phyloP scores from a whole-genome alignment of 2,888 invertebrate species.

The Ochropacha duplaris region DNA sequence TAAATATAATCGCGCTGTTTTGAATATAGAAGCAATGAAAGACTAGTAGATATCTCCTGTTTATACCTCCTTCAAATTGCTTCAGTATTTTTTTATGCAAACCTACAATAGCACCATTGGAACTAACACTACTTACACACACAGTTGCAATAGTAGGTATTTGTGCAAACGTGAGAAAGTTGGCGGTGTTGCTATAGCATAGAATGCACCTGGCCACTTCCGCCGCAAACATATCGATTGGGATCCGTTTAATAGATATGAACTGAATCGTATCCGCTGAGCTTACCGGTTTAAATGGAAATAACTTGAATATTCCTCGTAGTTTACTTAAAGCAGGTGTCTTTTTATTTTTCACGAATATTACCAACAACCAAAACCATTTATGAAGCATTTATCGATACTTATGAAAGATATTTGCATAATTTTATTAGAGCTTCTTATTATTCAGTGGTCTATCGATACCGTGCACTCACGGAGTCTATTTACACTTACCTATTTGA shows the following conservation, averaged over 20 bases:
- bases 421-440: background rate
- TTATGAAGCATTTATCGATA: background rate
- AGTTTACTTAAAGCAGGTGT: background rate
- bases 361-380: background rate
- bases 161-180: constrained; percentile 47
- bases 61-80: background rate
- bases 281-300: constrained; percentile 17
- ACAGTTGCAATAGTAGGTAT: constrained; percentile 17
- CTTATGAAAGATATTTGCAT: background rate
- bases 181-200: constrained; percentile 17
- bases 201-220: constrained; percentile 40
- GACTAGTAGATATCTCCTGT: background rate
- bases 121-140: background rate
- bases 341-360: background rate
- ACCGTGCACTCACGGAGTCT: background rate
- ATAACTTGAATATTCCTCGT: constrained; percentile 7
- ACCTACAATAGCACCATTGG: background rate
- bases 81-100: background rate
- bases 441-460: background rate
- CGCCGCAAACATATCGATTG: constrained; percentile 40
- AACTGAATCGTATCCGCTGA: constrained; percentile 27
- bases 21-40: no score
- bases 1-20: no score
- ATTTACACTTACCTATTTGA: background rate
- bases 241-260: constrained; percentile 39